Percentiles rank a stretch among this genome's conserved stretches.
Evolutionary conservation across 2,888 invertebrate species (phyloP).

Genomic region (Junonia oenone): DNA sequence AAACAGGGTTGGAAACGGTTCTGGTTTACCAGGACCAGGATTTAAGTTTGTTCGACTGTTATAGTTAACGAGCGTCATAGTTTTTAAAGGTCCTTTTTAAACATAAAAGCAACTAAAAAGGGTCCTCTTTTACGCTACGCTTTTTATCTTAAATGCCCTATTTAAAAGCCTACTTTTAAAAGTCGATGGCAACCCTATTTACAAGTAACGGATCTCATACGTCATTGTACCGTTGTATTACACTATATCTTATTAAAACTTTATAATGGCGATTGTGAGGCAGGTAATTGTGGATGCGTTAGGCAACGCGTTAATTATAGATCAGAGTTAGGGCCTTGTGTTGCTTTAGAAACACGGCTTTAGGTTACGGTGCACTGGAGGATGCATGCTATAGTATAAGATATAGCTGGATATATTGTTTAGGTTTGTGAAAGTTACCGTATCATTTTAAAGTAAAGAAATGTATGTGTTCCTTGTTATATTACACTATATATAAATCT

Average conservation of each 20-base stretch:
- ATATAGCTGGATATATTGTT: background rate
- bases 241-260: constrained; percentile 19
- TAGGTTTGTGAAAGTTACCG: no score
- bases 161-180: background rate
- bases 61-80: no score
- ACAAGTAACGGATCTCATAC: background rate
- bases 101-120: no score
- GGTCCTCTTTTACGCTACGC: no score
- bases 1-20: no score
- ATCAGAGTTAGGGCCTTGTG: constrained; percentile 20
- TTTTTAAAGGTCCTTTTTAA: no score
- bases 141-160: no score
- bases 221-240: background rate
- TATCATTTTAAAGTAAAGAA: no score
- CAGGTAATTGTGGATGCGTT: constrained; percentile 20
- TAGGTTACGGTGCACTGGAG: constrained; percentile 7
- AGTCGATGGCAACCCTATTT: background rate
- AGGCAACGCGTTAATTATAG: constrained; percentile 25
- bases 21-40: no score
- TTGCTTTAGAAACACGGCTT: constrained; percentile 14
- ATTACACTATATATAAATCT: constrained; percentile 7
- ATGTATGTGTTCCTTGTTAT: no score
- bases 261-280: constrained; percentile 18
- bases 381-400: constrained; percentile 4
- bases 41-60: no score